Evolutionary conservation across 2,888 invertebrate genomes (phyloP).

Genomic region (Punctoribates punctum): DNA sequence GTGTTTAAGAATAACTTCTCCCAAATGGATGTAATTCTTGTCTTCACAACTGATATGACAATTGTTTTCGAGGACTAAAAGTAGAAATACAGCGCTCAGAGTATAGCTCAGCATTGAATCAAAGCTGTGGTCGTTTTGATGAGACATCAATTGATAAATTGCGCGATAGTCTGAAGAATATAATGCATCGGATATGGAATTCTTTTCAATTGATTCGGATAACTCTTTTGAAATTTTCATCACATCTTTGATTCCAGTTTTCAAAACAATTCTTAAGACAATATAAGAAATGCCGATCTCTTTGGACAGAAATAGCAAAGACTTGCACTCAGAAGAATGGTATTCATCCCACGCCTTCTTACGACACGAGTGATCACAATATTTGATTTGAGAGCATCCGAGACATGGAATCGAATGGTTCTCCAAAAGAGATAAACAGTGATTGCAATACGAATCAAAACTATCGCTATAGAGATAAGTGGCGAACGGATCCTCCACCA

Average conservation of each 20-base stretch:
- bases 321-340: slow-evolving; percentile 39
- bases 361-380: slow-evolving; percentile 37
- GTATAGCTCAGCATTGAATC: slow-evolving; percentile 24
- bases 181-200: not conserved
- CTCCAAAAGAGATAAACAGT: slow-evolving; percentile 39
- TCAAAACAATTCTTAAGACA: slow-evolving; percentile 35
- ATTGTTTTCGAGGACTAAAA: not conserved
- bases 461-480: slow-evolving; percentile 11
- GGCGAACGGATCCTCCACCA: slow-evolving; percentile 38
- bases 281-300: slow-evolving; percentile 42
- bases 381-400: slow-evolving; percentile 36
- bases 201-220: not conserved
- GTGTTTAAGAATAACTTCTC: slow-evolving; percentile 68
- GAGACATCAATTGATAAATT: slow-evolving; percentile 21
- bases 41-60: not conserved
- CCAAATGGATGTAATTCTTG: slow-evolving; percentile 53
- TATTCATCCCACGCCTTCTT: slow-evolving; percentile 23
- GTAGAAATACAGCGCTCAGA: slow-evolving; percentile 36
- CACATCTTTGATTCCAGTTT: slow-evolving; percentile 29
- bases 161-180: slow-evolving; percentile 34
- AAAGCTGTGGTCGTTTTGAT: slow-evolving; percentile 21
- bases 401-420: slow-evolving; percentile 35
- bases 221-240: slow-evolving; percentile 9
- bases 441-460: slow-evolving; percentile 38
- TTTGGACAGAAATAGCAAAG: slow-evolving; percentile 4